A percentile compares a stretch with the other conserved stretches of the same genome.
These are phyloP conservation scores for Bathynomus jamesi DNA, from an alignment of 1,140 invertebrate species.

Conservation along the genomic window DNA sequence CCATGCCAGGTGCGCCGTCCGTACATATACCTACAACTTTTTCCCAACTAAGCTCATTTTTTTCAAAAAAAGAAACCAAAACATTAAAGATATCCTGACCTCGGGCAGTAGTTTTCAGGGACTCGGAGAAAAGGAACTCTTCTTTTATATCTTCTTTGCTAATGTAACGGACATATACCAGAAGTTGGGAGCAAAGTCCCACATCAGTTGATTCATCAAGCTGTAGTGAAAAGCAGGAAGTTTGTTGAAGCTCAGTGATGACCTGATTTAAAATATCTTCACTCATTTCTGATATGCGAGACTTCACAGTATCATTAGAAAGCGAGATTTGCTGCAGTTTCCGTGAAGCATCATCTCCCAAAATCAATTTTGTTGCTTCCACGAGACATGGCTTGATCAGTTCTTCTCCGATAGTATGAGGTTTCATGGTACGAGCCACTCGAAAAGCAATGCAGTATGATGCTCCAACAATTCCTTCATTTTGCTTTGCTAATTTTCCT, in stretches of 20 bases:
- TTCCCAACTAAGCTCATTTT: conserved; percentile 16
- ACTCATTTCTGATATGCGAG: conserved; percentile 12
- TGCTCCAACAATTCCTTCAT: too few species aligned
- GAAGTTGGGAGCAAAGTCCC: not conserved
- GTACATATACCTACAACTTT: conserved; percentile 20
- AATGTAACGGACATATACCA: not conserved
- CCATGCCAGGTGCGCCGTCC: conserved; percentile 19
- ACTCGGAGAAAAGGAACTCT: not conserved
- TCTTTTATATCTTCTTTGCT: not conserved
- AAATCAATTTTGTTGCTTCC: not conserved
- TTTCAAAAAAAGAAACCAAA: not conserved
- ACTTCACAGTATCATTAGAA: conserved; percentile 14
- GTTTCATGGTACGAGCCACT: too few species aligned
- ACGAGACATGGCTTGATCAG: not conserved
- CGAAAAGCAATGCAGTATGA: too few species aligned
- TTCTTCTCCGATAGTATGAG: too few species aligned
- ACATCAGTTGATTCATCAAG: conserved; percentile 3
- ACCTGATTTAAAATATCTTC: conserved; percentile 19
- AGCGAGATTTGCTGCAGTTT: conserved; percentile 5
- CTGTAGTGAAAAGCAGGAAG: conserved; percentile 3
- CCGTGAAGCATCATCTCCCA: not conserved
- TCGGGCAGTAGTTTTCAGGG: not conserved
- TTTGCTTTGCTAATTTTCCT: too few species aligned
- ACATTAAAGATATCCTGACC: not conserved
- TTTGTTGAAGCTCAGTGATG: conserved; percentile 11